These are phyloP conservation scores for Lycaon pictus DNA, from an alignment of 2,113 vertebrate species.

Conservation along the genomic window DNA sequence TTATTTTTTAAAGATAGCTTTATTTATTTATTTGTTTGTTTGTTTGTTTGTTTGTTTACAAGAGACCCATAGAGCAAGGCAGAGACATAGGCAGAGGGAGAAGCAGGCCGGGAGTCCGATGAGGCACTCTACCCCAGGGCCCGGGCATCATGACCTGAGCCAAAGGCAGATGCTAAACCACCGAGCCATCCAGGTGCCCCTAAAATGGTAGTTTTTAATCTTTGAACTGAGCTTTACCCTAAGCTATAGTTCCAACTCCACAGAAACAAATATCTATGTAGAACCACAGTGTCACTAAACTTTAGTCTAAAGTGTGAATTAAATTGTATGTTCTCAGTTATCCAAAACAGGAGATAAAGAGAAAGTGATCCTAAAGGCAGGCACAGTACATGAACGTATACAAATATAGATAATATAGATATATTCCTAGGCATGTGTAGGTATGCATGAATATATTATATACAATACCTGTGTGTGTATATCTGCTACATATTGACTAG, in stretches of 20 bases:
- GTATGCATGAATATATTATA: background rate
- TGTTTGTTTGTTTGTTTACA: too few species aligned
- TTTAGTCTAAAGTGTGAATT: background rate
- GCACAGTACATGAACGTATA: background rate
- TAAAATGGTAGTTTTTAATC: background rate
- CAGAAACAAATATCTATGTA: background rate
- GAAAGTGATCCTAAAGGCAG: background rate
- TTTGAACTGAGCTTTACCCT: background rate
- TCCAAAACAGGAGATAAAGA: background rate
- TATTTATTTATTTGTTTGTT: too few species aligned
- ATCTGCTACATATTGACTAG: background rate
- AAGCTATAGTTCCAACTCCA: background rate
- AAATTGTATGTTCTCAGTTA: conserved; percentile 2
- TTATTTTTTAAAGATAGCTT: background rate
- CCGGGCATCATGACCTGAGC: too few species aligned
- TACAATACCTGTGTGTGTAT: background rate
- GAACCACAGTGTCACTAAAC: background rate
- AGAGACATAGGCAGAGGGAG: too few species aligned
- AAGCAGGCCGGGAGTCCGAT: too few species aligned
- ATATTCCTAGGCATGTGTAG: background rate
- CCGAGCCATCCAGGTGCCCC: too few species aligned
- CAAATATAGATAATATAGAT: background rate
- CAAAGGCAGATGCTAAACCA: too few species aligned
- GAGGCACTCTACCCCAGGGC: too few species aligned
- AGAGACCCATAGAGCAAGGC: too few species aligned